These are phyloP conservation scores for Oreochromis spilurus DNA, from an alignment of 2,113 vertebrate species.

Conservation along the genomic window DNA sequence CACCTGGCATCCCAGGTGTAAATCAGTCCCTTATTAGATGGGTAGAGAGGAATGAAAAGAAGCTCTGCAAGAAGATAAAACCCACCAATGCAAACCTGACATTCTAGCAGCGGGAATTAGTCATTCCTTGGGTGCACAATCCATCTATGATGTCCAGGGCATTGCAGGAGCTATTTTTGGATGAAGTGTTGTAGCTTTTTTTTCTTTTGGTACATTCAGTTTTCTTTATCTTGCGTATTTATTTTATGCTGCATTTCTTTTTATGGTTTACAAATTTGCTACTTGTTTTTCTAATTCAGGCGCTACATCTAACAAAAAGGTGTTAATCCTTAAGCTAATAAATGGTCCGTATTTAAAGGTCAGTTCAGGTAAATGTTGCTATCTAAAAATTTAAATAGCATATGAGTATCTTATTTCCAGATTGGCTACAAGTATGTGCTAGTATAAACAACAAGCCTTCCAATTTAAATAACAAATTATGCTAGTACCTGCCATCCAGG, in stretches of 20 bases:
- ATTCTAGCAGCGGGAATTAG: not conserved
- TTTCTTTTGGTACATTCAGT: not conserved
- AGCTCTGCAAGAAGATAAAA: not conserved
- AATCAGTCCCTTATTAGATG: not conserved
- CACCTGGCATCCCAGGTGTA: constrained; percentile 42
- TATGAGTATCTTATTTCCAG: not conserved
- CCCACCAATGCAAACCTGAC: not conserved
- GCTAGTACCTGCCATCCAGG: not conserved
- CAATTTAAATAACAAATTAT: not conserved
- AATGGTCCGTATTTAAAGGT: not conserved
- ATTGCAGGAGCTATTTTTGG: not conserved
- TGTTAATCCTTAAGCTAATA: not conserved
- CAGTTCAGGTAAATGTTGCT: not conserved
- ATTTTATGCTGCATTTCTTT: not conserved
- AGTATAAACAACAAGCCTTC: not conserved
- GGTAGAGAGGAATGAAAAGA: constrained; percentile 3
- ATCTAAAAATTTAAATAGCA: not conserved
- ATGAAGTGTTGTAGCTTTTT: not conserved
- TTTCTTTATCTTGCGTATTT: not conserved
- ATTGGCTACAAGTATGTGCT: not conserved
- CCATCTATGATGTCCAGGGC: not conserved
- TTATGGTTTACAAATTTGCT: not conserved
- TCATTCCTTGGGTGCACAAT: not conserved
- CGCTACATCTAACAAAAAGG: not conserved
- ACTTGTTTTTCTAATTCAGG: not conserved